A percentile compares a stretch with the other conserved stretches of the same genome.
Conservation (phyloP, 2,888 invertebrate species). For the Alloscopus bannaensis region DNA sequence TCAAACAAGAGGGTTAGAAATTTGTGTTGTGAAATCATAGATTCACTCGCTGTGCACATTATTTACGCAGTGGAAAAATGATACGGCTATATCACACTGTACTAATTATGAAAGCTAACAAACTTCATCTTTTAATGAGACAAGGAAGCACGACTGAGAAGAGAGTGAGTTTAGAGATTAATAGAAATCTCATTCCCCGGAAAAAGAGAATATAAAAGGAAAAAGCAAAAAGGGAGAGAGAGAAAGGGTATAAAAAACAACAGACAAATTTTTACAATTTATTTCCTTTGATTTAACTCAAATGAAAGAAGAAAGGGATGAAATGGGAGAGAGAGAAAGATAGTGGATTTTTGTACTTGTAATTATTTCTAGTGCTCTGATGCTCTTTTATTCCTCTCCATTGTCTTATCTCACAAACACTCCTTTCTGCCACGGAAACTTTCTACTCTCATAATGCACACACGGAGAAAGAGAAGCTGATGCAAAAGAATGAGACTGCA, state of each 20-base stretch:
- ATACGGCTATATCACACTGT: too few relatives aligned
- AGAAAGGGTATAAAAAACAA: conserved; percentile 27
- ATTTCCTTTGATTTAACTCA: conserved; percentile 58
- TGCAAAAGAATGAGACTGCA: conserved; percentile 8
- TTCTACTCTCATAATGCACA: conserved; percentile 16
- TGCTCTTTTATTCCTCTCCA: conserved; percentile 29
- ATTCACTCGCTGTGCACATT: too few relatives aligned
- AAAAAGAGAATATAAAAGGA: neutral
- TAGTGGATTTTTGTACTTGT: conserved; percentile 60
- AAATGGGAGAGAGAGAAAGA: conserved; percentile 42
- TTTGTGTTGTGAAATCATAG: too few relatives aligned
- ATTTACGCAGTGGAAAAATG: too few relatives aligned
- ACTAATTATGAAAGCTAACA: too few relatives aligned
- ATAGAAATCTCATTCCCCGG: conserved; percentile 38
- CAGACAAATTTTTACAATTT: conserved; percentile 52
- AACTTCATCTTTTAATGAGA: conserved; percentile 32
- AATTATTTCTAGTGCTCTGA: conserved; percentile 55
- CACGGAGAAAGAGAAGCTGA: conserved; percentile 16
- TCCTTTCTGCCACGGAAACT: conserved; percentile 31
- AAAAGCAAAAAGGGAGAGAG: conserved; percentile 4
- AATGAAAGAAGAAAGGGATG: conserved; percentile 36
- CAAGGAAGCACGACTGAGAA: neutral
- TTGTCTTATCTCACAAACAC: conserved; percentile 10
- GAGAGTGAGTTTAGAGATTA: conserved; percentile 33
- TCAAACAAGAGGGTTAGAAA: too few relatives aligned